Conservation (phyloP, 2,113 vertebrate species). For the Microtus ochrogaster region DNA sequence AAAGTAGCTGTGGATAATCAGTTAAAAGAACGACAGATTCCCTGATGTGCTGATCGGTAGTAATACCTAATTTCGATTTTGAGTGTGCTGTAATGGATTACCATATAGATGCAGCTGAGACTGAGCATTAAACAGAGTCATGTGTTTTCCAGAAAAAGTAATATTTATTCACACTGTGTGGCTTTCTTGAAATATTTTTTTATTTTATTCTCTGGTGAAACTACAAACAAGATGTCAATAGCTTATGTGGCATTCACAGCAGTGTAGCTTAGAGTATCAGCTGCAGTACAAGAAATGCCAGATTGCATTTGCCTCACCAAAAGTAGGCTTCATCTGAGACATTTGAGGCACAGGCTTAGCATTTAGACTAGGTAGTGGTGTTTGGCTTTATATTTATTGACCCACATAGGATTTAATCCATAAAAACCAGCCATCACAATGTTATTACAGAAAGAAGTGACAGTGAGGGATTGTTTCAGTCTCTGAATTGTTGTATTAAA, state of each 20-base stretch:
- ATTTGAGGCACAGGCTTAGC: constrained; percentile 46
- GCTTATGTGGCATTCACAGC: constrained; percentile 78
- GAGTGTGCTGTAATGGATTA: constrained; percentile 94
- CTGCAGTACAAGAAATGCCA: constrained; percentile 55
- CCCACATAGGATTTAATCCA: constrained; percentile 26
- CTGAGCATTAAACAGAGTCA: constrained; percentile 86
- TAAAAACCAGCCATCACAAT: constrained; percentile 1
- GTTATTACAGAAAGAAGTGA: constrained; percentile 29
- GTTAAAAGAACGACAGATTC: constrained; percentile 88
- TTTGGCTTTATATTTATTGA: constrained; percentile 64
- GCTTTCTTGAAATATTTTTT: constrained; percentile 82
- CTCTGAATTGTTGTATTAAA: constrained; percentile 43
- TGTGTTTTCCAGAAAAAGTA: constrained; percentile 85
- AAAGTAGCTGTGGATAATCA: constrained; percentile 92
- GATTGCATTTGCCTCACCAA: constrained; percentile 47
- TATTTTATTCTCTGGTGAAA: constrained; percentile 82
- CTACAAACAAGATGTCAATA: constrained; percentile 82
- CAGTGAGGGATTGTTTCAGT: background rate
- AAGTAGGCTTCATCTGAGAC: background rate
- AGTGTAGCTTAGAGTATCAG: constrained; percentile 39
- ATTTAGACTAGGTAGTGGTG: constrained; percentile 35
- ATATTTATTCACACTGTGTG: constrained; percentile 85
- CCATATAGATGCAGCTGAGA: constrained; percentile 87
- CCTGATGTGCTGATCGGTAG: constrained; percentile 87
- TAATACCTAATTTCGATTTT: constrained; percentile 96